Evolutionary conservation across 2,113 vertebrate genomes (phyloP).

Genomic region (Toxotes chatareus): DNA sequence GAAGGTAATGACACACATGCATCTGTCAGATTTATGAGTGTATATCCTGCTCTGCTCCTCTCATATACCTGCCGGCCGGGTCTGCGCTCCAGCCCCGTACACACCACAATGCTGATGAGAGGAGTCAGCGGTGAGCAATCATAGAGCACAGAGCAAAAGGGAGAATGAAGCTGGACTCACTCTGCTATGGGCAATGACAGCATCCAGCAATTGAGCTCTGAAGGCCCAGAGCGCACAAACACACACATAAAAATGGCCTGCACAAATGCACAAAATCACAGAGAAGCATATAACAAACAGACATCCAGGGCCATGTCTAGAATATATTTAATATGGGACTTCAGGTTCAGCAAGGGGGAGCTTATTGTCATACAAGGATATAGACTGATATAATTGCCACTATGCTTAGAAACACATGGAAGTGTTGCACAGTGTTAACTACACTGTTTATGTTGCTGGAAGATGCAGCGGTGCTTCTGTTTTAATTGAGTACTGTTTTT

Average conservation of each 20-base stretch:
- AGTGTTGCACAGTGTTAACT: not conserved
- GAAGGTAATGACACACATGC: slow-evolving; percentile 76
- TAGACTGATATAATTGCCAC: not conserved
- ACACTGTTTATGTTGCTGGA: not conserved
- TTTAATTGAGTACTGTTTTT: not conserved
- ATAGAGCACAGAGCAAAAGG: slow-evolving; percentile 45
- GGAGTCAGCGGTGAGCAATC: slow-evolving; percentile 70
- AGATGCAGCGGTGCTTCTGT: not conserved
- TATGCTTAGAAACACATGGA: not conserved
- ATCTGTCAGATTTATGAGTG: slow-evolving; percentile 77
- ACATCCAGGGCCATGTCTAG: not conserved
- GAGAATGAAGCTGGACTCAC: slow-evolving; percentile 39
- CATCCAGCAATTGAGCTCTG: slow-evolving; percentile 46
- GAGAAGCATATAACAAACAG: slow-evolving; percentile 8
- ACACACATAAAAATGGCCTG: slow-evolving; percentile 8
- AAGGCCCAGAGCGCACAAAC: slow-evolving; percentile 25
- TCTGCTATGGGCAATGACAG: slow-evolving; percentile 58
- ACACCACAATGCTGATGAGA: slow-evolving; percentile 62
- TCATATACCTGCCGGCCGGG: slow-evolving; percentile 54
- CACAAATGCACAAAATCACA: slow-evolving; percentile 27
- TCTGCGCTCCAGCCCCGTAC: slow-evolving; percentile 30
- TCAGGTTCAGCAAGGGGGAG: not conserved
- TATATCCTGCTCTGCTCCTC: slow-evolving; percentile 54
- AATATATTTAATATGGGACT: not conserved
- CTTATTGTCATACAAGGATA: not conserved